Conservation (phyloP, 2,113 vertebrate species). For the Catharus fuscescens region DNA sequence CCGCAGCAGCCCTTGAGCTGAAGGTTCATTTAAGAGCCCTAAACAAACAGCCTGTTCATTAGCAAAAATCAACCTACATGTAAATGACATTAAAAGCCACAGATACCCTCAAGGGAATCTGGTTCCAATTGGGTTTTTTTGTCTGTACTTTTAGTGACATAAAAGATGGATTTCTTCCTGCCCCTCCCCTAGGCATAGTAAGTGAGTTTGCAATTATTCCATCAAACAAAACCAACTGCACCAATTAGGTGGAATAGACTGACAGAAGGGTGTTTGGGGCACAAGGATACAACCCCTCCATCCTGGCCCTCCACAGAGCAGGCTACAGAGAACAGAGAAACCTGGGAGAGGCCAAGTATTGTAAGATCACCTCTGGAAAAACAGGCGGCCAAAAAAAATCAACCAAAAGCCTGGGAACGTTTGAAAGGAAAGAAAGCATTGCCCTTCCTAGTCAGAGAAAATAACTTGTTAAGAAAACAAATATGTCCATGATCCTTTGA, state of each 20-base stretch:
- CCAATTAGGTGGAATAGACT: not conserved
- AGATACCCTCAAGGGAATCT: slow-evolving; percentile 6
- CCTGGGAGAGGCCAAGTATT: not conserved
- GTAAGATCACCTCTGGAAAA: not conserved
- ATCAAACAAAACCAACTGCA: not conserved
- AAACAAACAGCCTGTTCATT: slow-evolving; percentile 31
- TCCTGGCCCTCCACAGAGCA: not conserved
- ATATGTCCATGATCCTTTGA: not conserved
- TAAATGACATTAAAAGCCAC: slow-evolving; percentile 47
- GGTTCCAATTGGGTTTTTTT: not conserved
- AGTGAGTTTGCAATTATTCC: not conserved
- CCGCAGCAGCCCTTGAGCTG: not conserved
- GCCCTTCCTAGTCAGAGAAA: not conserved
- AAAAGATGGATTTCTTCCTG: slow-evolving; percentile 42
- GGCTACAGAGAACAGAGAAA: not conserved
- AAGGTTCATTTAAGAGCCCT: not conserved
- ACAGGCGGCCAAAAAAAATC: not conserved
- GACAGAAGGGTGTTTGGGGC: not conserved
- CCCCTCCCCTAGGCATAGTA: not conserved
- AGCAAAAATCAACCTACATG: slow-evolving; percentile 21
- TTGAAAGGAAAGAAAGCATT: not conserved
- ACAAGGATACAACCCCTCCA: not conserved
- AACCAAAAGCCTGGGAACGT: not conserved
- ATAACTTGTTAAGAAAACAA: not conserved
- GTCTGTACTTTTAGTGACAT: slow-evolving; percentile 1